Percentiles rank a stretch among this genome's conserved stretches.
These are phyloP conservation scores for Anorthoa munda DNA, from an alignment of 2,888 invertebrate species.

Conservation along the genomic window DNA sequence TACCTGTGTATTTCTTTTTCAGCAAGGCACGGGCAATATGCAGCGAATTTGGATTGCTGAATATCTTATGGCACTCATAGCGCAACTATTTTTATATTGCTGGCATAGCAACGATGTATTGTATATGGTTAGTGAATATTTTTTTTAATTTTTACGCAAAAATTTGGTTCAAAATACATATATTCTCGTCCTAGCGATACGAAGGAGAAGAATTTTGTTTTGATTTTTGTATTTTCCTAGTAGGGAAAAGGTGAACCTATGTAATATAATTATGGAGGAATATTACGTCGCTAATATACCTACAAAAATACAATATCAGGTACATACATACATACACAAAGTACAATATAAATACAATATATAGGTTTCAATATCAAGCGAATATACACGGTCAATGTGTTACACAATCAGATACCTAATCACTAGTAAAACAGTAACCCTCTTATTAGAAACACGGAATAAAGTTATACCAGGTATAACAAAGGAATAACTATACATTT, in stretches of 20 bases:
- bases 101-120: conserved; percentile 88
- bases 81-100: conserved; percentile 87
- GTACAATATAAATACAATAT: too few species aligned
- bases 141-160: background rate
- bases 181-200: background rate
- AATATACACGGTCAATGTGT: too few species aligned
- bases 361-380: background rate
- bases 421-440: background rate
- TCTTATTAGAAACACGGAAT: too few species aligned
- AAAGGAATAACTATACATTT: too few species aligned
- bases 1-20: conserved; percentile 46
- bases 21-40: conserved; percentile 80
- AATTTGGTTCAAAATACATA: background rate
- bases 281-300: background rate
- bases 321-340: too few species aligned
- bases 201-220: background rate
- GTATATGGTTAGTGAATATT: conserved; percentile 74
- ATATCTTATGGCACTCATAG: conserved; percentile 84
- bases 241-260: too few species aligned
- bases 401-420: background rate
- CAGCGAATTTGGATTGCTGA: conserved; percentile 85
- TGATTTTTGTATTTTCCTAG: too few species aligned
- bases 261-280: background rate
- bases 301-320: background rate
- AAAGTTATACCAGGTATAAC: too few species aligned